phyloP scores from a whole-genome alignment of 2,888 invertebrate species.

The Ichneumoninae sp. region DNA sequence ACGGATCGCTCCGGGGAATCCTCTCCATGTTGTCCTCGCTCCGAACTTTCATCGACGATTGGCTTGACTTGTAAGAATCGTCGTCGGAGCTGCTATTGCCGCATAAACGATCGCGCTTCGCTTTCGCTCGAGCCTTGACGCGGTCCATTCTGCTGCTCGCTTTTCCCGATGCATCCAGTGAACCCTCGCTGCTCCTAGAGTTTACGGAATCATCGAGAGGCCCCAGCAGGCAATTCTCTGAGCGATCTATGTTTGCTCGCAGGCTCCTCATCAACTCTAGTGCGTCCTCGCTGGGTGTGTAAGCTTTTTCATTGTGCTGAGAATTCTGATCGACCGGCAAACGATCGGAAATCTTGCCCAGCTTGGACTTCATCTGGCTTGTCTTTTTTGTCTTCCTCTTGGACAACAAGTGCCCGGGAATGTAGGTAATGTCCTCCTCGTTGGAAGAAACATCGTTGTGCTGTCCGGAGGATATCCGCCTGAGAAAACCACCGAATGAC shows the following conservation, averaged over 20 bases:
- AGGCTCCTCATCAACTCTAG: not conserved
- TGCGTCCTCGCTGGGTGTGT: not conserved
- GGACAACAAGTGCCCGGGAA: constrained; percentile 70
- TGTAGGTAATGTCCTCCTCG: constrained; percentile 83
- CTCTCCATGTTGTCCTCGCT: constrained; percentile 89
- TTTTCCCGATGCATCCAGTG: constrained; percentile 84
- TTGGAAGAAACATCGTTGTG: constrained; percentile 87
- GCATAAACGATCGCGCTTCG: constrained; percentile 87
- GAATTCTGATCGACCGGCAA: not conserved
- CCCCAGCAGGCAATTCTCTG: constrained; percentile 24
- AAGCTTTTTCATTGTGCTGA: not conserved
- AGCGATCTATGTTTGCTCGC: not conserved
- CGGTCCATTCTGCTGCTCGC: constrained; percentile 85
- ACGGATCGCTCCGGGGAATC: constrained; percentile 86
- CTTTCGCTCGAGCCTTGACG: constrained; percentile 89
- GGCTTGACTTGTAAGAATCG: constrained; percentile 86
- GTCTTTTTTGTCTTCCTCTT: constrained; percentile 46
- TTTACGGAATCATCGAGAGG: constrained; percentile 70
- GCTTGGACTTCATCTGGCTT: constrained; percentile 29
- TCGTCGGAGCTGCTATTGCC: constrained; percentile 90
- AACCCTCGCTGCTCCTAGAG: constrained; percentile 83
- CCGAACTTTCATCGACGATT: constrained; percentile 88
- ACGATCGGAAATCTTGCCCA: constrained; percentile 2
- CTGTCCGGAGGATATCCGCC: constrained; percentile 90
- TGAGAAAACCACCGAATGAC: constrained; percentile 92